Conservation (phyloP, 2,113 vertebrate genomes). For the Sisor rabdophorus region DNA sequence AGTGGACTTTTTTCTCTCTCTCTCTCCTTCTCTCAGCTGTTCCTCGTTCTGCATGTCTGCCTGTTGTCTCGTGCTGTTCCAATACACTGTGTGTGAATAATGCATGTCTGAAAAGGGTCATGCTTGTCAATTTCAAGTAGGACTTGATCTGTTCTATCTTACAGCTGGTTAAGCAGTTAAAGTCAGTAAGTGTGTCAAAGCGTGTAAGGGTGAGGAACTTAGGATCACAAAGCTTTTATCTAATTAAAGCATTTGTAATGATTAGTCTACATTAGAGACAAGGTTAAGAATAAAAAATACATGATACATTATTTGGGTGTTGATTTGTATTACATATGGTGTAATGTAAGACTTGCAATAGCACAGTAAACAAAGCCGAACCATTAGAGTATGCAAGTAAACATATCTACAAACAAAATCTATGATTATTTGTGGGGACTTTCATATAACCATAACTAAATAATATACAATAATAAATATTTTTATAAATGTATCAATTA, state of each 20-base stretch:
- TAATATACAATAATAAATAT: no score
- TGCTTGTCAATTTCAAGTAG: conserved; percentile 24
- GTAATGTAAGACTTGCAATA: no score
- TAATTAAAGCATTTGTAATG: neutral
- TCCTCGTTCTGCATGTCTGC: neutral
- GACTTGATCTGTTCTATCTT: conserved; percentile 27
- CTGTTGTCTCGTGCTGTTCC: neutral
- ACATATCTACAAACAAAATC: no score
- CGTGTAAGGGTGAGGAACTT: neutral
- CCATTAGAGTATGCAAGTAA: no score
- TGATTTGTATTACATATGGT: no score
- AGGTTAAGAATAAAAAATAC: no score
- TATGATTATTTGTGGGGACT: no score
- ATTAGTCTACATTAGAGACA: no score
- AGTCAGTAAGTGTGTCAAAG: neutral
- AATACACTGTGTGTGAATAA: conserved; percentile 22
- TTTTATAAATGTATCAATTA: no score
- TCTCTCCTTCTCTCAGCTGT: neutral
- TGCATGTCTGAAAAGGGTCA: conserved; percentile 35
- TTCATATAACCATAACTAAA: no score
- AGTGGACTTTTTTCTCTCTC: neutral
- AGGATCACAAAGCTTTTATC: conserved; percentile 13
- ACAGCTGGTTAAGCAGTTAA: conserved; percentile 4
- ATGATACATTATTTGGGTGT: no score
- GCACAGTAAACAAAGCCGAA: no score